phyloP scores from a whole-genome alignment of 2,797 vertebrate genomes.

The Anableps anableps region DNA sequence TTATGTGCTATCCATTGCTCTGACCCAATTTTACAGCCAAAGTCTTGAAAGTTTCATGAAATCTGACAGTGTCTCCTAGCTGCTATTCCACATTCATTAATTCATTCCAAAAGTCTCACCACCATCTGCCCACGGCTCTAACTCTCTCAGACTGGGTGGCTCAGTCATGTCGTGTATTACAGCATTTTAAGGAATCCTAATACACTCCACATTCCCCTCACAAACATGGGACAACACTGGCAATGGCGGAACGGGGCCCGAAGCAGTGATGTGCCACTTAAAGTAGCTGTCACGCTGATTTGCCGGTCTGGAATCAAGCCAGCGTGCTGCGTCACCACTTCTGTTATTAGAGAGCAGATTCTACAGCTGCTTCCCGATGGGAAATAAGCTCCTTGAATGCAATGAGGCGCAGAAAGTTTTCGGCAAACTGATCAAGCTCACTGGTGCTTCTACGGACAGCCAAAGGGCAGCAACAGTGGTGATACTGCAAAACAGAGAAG shows the following conservation, averaged over 20 bases:
- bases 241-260: constrained; percentile 40
- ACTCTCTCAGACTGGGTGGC: constrained; percentile 39
- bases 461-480: constrained; percentile 33
- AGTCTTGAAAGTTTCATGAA: constrained; percentile 36
- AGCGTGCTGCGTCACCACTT: constrained; percentile 58
- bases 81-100: constrained; percentile 40
- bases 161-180: constrained; percentile 39
- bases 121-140: constrained; percentile 21
- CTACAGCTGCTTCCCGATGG: constrained; percentile 47
- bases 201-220: constrained; percentile 39
- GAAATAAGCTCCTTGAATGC: constrained; percentile 54
- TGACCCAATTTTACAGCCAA: constrained; percentile 37
- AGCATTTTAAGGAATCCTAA: constrained; percentile 56
- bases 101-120: constrained; percentile 11
- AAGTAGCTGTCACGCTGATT: constrained; percentile 78
- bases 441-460: constrained; percentile 36
- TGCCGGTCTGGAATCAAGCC: constrained; percentile 60
- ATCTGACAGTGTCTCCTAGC: constrained; percentile 42
- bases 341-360: constrained; percentile 65
- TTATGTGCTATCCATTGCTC: not conserved
- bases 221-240: constrained; percentile 41
- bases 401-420: constrained; percentile 57
- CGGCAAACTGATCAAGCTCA: constrained; percentile 52
- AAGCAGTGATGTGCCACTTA: constrained; percentile 62
- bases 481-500: constrained; percentile 34